Evolutionary conservation across 2,888 invertebrate genomes (phyloP), one percentile per base, ranked within the genome.

Genomic region (Octodonta nipae): DNA sequence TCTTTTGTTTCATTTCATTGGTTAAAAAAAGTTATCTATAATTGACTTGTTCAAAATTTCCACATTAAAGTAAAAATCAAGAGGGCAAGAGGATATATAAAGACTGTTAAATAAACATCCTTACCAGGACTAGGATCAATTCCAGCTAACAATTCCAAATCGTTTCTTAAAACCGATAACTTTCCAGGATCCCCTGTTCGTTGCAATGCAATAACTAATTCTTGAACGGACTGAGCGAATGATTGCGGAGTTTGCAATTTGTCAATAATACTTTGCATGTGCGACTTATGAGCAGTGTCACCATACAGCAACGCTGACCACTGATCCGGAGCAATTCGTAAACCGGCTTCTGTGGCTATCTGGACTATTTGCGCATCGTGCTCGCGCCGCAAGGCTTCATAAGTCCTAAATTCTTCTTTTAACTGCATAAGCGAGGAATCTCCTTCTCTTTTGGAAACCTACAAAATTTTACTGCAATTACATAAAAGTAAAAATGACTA

Each of bases 361-460:
- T 93, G 91, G 3, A 98, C 95, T 46, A 98, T 93, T 61, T 98
- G 96, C 6, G 93, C 86, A 63, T 98, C 96, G 57, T 98, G 96
- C 54, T 98, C 96, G 1, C 92, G 70, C 5, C 96, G 68, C 32
- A 98, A 59, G 1, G 87, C 78, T 49, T 96, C 93, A 58, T 96
- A 96, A 0, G 85, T 85, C 10, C 95, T 75, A 58, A 92, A 96
- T 58, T 98, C 95, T 51, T 93, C 92, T 57, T 93, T 92, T 11
- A 95, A 61, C 60, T 96, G 92, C 96, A 98, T 98, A 39, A 98
- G 63, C 0, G 95, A 95, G 0, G 95, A 95, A 61, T 93, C 92
- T 15, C 88, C 87, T 51, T 95, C 93, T 26, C 95, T 73, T 63
- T 96, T 96, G 2, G 89, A 88, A 20, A 95, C 87, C 84, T 86